A percentile compares a stretch with the other conserved stretches of the same genome.
Conservation (phyloP, 64 coral and sea anemone genomes). For the Orbicella faveolata region DNA sequence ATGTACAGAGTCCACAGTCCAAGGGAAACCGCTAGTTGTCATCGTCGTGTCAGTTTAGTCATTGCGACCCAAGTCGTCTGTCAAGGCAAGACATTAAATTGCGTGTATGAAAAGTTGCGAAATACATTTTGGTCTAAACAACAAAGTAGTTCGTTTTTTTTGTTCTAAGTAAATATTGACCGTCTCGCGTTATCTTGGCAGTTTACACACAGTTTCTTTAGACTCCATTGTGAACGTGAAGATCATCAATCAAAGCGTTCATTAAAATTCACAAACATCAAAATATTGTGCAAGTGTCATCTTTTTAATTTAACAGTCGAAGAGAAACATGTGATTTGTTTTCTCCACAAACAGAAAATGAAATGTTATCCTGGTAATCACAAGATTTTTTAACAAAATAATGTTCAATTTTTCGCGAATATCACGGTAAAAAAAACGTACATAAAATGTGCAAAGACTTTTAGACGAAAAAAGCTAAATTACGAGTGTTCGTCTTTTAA, state of each 20-base stretch:
- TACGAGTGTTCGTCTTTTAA: background rate
- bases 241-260: slow-evolving; percentile 5
- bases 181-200: background rate
- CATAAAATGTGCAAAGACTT: too few relatives aligned
- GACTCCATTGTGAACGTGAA: background rate
- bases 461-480: background rate
- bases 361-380: background rate
- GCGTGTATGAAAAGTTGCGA: background rate
- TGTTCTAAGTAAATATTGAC: slow-evolving; percentile 16
- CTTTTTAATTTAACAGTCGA: background rate
- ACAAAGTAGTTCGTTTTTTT: background rate
- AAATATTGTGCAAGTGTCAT: background rate
- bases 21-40: background rate
- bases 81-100: background rate
- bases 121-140: background rate
- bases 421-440: too few relatives aligned
- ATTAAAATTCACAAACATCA: background rate
- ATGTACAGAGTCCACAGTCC: too few relatives aligned
- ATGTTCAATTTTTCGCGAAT: too few relatives aligned
- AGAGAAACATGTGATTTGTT: background rate
- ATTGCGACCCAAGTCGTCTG: background rate
- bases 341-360: background rate
- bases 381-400: too few relatives aligned
- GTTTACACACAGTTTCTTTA: background rate
- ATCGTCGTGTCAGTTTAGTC: background rate